Conservation (phyloP, 2,797 vertebrate species). For the Anguilla obscura region DNA sequence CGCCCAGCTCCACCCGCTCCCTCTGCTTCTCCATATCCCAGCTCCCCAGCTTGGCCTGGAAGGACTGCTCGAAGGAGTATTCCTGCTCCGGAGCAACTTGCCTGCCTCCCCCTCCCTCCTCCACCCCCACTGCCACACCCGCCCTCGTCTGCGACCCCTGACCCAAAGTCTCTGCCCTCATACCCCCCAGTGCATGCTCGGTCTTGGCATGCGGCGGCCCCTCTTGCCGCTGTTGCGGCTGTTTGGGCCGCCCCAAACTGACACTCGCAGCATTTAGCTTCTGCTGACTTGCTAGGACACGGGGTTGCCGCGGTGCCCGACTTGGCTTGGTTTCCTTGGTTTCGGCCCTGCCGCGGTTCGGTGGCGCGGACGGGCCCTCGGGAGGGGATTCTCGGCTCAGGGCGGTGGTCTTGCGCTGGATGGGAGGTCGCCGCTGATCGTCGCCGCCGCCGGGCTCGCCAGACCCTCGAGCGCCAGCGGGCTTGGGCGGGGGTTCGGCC, state of each 20-base stretch:
- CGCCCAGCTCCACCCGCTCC: constrained; percentile 87
- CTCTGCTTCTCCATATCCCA: constrained; percentile 81
- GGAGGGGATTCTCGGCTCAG: constrained; percentile 72
- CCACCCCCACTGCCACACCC: not conserved
- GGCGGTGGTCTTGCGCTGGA: constrained; percentile 78
- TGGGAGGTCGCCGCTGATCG: constrained; percentile 56
- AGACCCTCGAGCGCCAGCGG: constrained; percentile 51
- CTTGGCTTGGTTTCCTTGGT: constrained; percentile 57
- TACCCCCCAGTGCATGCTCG: constrained; percentile 27
- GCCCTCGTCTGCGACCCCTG: constrained; percentile 28
- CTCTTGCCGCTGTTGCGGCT: constrained; percentile 27
- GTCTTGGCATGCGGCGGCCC: constrained; percentile 22
- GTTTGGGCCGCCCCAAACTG: constrained; percentile 12
- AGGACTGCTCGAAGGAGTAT: constrained; percentile 81
- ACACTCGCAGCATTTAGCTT: constrained; percentile 60
- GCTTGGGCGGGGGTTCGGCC: constrained; percentile 29
- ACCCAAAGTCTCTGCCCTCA: not conserved
- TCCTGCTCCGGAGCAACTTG: constrained; percentile 42
- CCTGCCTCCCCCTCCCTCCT: constrained; percentile 4
- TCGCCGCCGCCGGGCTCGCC: constrained; percentile 62
- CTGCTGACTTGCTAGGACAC: constrained; percentile 64
- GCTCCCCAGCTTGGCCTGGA: constrained; percentile 78
- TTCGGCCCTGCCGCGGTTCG: constrained; percentile 51
- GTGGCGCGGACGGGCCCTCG: constrained; percentile 41
- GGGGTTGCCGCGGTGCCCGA: constrained; percentile 47